Base-by-base conservation (phyloP, 2,888 invertebrate species). In the Clusia tigrina region DNA sequence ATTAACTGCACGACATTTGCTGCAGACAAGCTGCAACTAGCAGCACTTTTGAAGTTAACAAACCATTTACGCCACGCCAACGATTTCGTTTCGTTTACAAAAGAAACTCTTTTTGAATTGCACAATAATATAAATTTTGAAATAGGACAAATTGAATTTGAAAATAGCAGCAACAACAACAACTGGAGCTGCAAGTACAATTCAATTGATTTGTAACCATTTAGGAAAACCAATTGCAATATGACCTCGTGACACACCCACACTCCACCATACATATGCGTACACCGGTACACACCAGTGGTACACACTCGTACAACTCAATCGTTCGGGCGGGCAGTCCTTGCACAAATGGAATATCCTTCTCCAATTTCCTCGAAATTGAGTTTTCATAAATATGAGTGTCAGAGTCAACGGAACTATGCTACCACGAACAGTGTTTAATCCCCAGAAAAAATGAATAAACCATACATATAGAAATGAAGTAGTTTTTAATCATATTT, bases 131-230 rank as follows among this genome's bases (percentile, higher is more conserved):
- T 32, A 5, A 46, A 58, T 58, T 32, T 32, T n/a, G 22, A 15
- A 58, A 58, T 22, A 18, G 37, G 15, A 17, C 9, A 38, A 58
- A 54, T 48, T 46, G 54, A 24, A 56, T 51, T 54, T 26, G 32
- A 58, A 58, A 58, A 54, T 1, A 12, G 17, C n/a, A 57, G 48
- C 54, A 54, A 58, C 17, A 54, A 32, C 37, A 51, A 46, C 48
- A 48, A 52, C 56, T 18, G 12, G 26, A 12, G 25, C 48, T 9
- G 5, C 17, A 53, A 15, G 22, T 17, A 25, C 37, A 58, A 51
- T 48, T 26, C 62, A 58, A 65, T 65, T 65, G 62, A 65, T 65
- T 62, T 65, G 62, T 65, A 62, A 60, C 38, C 57, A 60, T 32
- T 62, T 62, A 58, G 2, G 17, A 51, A 58, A 60, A 46, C 54